phyloP scores from a whole-genome alignment of 2,797 vertebrate species.

The Alca torda region DNA sequence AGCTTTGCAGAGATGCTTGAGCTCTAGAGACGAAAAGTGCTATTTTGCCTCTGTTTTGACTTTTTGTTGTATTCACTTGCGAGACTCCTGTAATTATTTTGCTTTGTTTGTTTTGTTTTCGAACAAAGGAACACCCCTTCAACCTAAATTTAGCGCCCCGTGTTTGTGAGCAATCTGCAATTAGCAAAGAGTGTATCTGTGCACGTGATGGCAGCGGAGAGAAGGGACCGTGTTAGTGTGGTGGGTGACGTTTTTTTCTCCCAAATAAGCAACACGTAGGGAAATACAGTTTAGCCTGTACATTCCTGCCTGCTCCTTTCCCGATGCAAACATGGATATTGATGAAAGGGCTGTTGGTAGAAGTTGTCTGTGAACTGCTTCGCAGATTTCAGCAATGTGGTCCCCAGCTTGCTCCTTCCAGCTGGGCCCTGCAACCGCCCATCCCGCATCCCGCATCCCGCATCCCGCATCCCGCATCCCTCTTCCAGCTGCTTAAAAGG shows the following conservation, averaged over 20 bases:
- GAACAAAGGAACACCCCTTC: not conserved
- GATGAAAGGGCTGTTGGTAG: not conserved
- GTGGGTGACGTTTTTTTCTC: not conserved
- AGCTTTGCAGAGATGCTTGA: not conserved
- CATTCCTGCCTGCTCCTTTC: not conserved
- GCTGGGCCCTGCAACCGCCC: accelerated
- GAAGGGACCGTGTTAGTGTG: not conserved
- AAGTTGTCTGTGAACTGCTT: not conserved
- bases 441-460: not conserved
- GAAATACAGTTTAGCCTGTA: not conserved
- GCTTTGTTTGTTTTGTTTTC: constrained; percentile 24
- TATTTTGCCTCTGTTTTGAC: constrained; percentile 10
- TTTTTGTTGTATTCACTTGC: not conserved
- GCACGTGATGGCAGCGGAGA: not conserved
- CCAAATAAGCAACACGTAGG: not conserved
- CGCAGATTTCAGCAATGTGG: not conserved
- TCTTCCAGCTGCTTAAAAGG: not conserved
- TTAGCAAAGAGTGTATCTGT: not conserved
- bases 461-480: not conserved
- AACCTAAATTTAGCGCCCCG: not conserved
- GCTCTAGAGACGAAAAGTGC: not conserved
- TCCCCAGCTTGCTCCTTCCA: not conserved
- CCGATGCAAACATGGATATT: not conserved
- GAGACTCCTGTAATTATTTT: constrained; percentile 21
- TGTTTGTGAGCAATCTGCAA: not conserved